These are phyloP conservation scores for Crax fasciolata DNA, from an alignment of 2,797 vertebrate genomes.

Conservation along the genomic window DNA sequence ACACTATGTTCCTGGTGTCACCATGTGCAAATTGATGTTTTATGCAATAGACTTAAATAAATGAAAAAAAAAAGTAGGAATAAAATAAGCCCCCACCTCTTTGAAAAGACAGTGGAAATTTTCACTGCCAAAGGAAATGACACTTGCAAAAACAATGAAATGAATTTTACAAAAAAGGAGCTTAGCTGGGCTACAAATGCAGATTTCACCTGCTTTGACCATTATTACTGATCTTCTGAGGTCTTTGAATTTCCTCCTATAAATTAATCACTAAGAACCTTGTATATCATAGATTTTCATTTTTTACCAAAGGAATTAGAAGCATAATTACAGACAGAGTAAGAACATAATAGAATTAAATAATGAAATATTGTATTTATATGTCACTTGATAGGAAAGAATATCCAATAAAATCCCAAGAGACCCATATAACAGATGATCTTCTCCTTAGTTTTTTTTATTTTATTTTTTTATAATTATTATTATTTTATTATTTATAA, in stretches of 20 bases:
- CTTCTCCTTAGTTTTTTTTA: too few species aligned
- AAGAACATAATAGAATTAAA: not conserved
- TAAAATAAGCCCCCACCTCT: not conserved
- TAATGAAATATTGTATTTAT: not conserved
- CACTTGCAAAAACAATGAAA: not conserved
- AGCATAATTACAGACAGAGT: slow-evolving; percentile 2
- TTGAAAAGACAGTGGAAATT: not conserved
- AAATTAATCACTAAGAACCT: not conserved
- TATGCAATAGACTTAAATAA: not conserved
- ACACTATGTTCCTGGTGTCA: not conserved
- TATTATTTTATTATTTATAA: too few species aligned
- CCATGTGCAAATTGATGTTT: not conserved
- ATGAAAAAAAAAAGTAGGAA: not conserved
- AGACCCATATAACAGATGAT: too few species aligned
- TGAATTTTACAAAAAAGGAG: not conserved
- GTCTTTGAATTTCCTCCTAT: not conserved
- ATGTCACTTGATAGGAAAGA: not conserved
- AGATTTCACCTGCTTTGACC: not conserved
- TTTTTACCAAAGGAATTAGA: slow-evolving; percentile 19
- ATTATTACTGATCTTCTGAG: not conserved
- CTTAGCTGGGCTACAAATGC: not conserved
- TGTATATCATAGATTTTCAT: not conserved
- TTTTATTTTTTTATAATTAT: too few species aligned
- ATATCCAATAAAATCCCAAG: not conserved
- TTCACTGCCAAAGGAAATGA: not conserved